Evolutionary conservation across 2,888 invertebrate species (phyloP), one percentile per base, ranked within the genome.

Genomic region (Dilophus febrilis): DNA sequence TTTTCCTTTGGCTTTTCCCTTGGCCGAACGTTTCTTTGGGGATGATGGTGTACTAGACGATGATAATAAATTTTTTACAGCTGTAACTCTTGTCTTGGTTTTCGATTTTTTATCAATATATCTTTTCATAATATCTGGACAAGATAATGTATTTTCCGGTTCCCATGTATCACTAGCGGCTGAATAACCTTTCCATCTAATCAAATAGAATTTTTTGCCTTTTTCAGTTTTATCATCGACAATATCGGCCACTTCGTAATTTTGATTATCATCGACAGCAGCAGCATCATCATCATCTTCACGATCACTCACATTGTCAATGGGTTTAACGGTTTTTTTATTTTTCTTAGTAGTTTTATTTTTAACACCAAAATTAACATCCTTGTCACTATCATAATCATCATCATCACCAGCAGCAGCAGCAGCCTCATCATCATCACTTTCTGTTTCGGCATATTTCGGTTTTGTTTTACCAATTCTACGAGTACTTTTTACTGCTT

Each of bases 121-220:
- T 40, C 68, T 65, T 11, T 66, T 67, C 12, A 85, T 74, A 29
- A 82, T 54, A 29, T 77, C 74, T 2, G 73, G 68, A 53, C 84
- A 84, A 41, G 73, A 75, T 1, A 84, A 55, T 8, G 77, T 77
- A 31, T 70, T 67, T 48, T 76, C 78, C 6, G 77, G 72, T 53
- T 82, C 81, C 84, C 84, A 84, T 1, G 79, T 77, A 51, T 84
- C 81, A 45, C 67, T 68, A 32, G 72, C 72, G 36, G 72, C 67
- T 41, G 66, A 66, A 48, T 80, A 83, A 1, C 82, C 82, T 53
- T 81, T 82, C 84, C 84, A 84, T 48, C 79, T 70, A 30, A 84
- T 78, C 29, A 78, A 60, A 53, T 74, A 84, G 50, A 74, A 74
- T 2, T 72, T 61, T 38, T 73, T 70, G 3, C 80, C 78, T 50